Evolutionary conservation across 2,797 vertebrate species (phyloP).

Genomic region (Acridotheres tristis): DNA sequence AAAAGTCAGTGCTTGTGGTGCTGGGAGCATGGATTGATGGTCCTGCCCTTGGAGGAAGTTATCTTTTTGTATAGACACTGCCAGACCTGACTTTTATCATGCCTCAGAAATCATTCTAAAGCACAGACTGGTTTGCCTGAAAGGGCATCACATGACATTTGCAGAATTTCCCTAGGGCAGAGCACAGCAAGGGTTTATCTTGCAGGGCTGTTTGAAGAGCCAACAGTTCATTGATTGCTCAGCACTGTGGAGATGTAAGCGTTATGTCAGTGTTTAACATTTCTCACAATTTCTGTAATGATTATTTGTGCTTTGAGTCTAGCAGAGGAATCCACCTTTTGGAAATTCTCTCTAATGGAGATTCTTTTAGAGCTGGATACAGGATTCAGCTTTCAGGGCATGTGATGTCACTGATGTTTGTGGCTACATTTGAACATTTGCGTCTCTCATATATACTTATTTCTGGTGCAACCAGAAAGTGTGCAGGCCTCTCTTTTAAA

Average conservation of each 20-base stretch:
- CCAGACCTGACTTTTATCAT: constrained; percentile 9
- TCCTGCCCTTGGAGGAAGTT: not conserved
- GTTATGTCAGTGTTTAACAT: not conserved
- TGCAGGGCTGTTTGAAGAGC: constrained; percentile 1
- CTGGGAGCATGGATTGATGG: not conserved
- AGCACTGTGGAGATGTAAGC: not conserved
- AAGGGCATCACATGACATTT: constrained; percentile 54
- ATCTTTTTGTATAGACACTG: not conserved
- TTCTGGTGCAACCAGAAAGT: not conserved
- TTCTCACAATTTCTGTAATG: not conserved
- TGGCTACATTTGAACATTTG: not conserved
- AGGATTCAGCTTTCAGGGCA: not conserved
- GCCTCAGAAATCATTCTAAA: constrained; percentile 21
- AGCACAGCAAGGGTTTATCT: not conserved
- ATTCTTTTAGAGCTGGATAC: not conserved
- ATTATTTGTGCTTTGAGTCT: not conserved
- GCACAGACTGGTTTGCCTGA: not conserved
- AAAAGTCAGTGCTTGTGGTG: not conserved
- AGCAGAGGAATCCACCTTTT: not conserved
- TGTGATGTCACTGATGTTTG: not conserved
- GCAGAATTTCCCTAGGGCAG: constrained; percentile 7
- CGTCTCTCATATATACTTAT: not conserved
- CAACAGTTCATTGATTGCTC: constrained; percentile 13
- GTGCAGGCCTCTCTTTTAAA: not conserved
- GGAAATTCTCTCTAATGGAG: not conserved